These are phyloP conservation scores for Betta splendens DNA, from an alignment of 2,797 vertebrate species.

Conservation along the genomic window DNA sequence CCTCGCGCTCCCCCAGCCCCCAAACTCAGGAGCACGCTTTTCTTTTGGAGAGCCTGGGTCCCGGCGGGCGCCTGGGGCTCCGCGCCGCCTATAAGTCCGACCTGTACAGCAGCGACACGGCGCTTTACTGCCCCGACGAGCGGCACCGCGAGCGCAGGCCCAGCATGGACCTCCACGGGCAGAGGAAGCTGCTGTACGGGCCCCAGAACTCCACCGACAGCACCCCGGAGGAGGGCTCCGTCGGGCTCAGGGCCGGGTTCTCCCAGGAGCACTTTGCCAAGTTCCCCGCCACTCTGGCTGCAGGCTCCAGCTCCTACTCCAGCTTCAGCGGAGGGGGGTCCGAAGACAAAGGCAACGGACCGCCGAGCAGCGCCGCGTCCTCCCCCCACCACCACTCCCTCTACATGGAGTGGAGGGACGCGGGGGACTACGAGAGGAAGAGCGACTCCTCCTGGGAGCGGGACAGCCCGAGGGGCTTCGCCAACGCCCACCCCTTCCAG, in stretches of 20 bases:
- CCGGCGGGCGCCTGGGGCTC: slow-evolving; percentile 80
- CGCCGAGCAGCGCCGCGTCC: slow-evolving; percentile 89
- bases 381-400: slow-evolving; percentile 90
- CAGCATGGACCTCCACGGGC: slow-evolving; percentile 89
- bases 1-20: slow-evolving; percentile 87
- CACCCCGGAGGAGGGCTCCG: slow-evolving; percentile 85
- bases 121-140: slow-evolving; percentile 94
- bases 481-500: slow-evolving; percentile 83
- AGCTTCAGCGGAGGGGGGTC: slow-evolving; percentile 93
- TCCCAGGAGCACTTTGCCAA: slow-evolving; percentile 89
- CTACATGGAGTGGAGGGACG: slow-evolving; percentile 92
- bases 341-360: slow-evolving; percentile 88
- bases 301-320: slow-evolving; percentile 94
- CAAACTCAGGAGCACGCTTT: slow-evolving; percentile 86
- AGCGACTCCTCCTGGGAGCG: slow-evolving; percentile 88
- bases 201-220: slow-evolving; percentile 94
- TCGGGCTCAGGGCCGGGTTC: slow-evolving; percentile 86
- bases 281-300: slow-evolving; percentile 87
- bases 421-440: slow-evolving; percentile 89
- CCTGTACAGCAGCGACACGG: slow-evolving; percentile 94
- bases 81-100: slow-evolving; percentile 88
- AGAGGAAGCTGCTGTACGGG: slow-evolving; percentile 83
- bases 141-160: slow-evolving; percentile 86
- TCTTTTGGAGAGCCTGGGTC: slow-evolving; percentile 79
- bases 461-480: slow-evolving; percentile 86